phyloP scores from a whole-genome alignment of 1,140 invertebrate species.

The Penaeus japonicus region DNA sequence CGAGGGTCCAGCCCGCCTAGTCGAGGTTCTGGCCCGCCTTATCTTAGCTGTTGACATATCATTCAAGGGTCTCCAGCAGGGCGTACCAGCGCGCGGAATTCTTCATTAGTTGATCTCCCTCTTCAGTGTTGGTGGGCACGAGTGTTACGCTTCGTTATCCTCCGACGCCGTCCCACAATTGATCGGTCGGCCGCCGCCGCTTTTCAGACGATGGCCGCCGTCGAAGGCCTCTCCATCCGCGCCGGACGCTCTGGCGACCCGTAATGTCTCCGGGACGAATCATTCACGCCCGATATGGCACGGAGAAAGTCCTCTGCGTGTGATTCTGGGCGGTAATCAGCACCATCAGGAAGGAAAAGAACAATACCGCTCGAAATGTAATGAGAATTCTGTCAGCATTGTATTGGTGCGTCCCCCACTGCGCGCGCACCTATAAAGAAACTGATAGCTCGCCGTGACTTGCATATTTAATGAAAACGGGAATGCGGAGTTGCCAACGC shows the following conservation, averaged over 20 bases:
- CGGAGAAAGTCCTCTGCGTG: not conserved
- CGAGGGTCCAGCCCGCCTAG: not conserved
- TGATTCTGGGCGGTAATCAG: not conserved
- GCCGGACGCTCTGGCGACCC: not conserved
- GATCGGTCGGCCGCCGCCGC: not conserved
- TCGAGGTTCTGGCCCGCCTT: conserved; percentile 8
- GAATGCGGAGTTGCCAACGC: no score
- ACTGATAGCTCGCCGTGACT: conserved; percentile 31
- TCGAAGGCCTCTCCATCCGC: not conserved
- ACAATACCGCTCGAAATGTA: conserved; percentile 8
- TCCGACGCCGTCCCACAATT: not conserved
- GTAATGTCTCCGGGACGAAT: not conserved
- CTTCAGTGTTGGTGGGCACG: not conserved
- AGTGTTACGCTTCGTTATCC: conserved; percentile 14
- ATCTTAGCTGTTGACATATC: conserved; percentile 49
- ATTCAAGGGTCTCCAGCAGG: conserved; percentile 35
- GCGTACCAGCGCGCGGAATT: conserved; percentile 42
- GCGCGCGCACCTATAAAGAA: conserved; percentile 37
- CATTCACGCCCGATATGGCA: not conserved
- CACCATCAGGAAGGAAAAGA: not conserved
- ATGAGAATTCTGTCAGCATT: conserved; percentile 36
- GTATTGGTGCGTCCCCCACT: conserved; percentile 7
- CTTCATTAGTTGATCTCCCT: conserved; percentile 44
- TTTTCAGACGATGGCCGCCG: not conserved
- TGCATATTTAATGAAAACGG: conserved; percentile 25